Base-by-base conservation (phyloP, 2,888 invertebrate genomes). In the Pachydiplax longipennis region DNA sequence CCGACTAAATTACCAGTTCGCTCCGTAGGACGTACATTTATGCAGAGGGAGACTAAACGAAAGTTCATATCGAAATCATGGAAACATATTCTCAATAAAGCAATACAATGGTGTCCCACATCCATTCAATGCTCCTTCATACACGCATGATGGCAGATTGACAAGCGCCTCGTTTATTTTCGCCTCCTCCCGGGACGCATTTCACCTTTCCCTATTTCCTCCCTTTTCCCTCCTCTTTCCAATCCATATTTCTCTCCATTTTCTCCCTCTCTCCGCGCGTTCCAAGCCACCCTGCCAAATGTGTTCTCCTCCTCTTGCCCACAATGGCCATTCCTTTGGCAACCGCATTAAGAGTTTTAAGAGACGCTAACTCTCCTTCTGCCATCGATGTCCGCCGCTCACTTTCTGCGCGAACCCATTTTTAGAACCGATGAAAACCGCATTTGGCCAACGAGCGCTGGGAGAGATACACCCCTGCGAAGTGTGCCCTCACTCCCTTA, bases 341-440 rank as follows among this genome's bases (percentile, higher is more conserved):
- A 81, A 81, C 37, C 40, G 40, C 81, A 44, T 81, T 44, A 40
- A 44, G 81, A 81, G 81, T 40, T 37, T 37, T 40, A 40, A 40
- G 37, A n/a, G 40, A 81, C 37, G 37, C 44, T 18, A 25, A 65
- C 35, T 35, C 80, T 35, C 35, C 81, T 81, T 82, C 82, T 44
- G 15, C 44, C 53, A 82, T 73, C 65, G 65, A 65, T 65, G 44
- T 44, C 44, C 82, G 82, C n/a, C 53, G 82, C 44, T 31, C 31
- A 31, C 82, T 48, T 48, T 37, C 48, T 15, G 31, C 44, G 48
- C 48, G 53, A 1, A 22, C 48, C 53, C 83, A 53, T 58, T 83
- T 83, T 53, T 83, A 83, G 83, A 83, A 83, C 58, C 83, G 83
- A 83, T 83, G 58, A 83, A 58, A 83, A 58, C 83, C 58, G 58